A percentile compares a stretch with the other conserved stretches of the same genome.
These are phyloP conservation scores for Oscheius sp. DNA, from an alignment of 2,888 invertebrate species.

Conservation along the genomic window DNA sequence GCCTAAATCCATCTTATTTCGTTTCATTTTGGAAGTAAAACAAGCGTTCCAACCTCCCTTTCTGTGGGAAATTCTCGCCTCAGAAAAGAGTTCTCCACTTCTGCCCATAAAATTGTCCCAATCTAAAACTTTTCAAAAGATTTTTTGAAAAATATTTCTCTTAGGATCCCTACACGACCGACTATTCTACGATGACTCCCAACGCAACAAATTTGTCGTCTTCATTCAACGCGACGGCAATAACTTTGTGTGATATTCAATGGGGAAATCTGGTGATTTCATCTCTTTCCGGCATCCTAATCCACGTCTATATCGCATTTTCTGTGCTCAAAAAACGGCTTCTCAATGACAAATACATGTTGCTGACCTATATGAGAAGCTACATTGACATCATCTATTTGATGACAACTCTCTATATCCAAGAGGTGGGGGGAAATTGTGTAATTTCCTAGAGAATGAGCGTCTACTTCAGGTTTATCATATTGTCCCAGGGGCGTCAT, in stretches of 20 bases:
- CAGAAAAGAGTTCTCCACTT: too few species aligned
- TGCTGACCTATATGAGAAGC: slow-evolving; percentile 26
- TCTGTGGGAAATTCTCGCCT: too few species aligned
- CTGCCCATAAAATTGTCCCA: too few species aligned
- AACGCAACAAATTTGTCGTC: not conserved
- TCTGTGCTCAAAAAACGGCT: slow-evolving; percentile 13
- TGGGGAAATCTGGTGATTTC: slow-evolving; percentile 19
- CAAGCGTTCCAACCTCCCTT: too few species aligned
- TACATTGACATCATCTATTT: slow-evolving; percentile 26
- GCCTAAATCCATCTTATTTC: too few species aligned
- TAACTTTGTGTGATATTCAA: slow-evolving; percentile 10
- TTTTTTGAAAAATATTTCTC: not conserved
- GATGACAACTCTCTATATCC: not conserved
- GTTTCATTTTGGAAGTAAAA: too few species aligned
- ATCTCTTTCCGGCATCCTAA: slow-evolving; percentile 4
- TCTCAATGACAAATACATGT: slow-evolving; percentile 22
- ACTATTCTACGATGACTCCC: not conserved
- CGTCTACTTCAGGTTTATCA: not conserved
- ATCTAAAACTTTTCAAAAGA: too few species aligned
- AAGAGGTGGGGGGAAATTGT: slow-evolving; percentile 2
- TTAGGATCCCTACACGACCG: not conserved
- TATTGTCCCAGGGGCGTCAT: not conserved
- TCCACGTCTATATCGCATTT: slow-evolving; percentile 25
- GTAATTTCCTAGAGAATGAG: too few species aligned
- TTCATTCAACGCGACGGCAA: not conserved